Conservation (phyloP, 2,888 invertebrate genomes). For the Lymantria dispar region DNA sequence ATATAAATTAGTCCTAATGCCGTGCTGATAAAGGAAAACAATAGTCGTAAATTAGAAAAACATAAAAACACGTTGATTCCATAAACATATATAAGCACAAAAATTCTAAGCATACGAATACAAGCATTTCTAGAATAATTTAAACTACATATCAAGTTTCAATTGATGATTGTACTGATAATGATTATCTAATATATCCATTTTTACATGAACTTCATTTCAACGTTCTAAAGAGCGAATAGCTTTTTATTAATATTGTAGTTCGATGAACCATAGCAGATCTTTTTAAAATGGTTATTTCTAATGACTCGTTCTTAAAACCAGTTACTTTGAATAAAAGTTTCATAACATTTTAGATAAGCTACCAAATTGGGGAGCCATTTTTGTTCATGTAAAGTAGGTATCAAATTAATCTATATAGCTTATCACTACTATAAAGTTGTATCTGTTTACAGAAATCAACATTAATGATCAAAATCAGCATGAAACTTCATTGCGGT, state of each 20-base stretch:
- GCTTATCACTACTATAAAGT: conserved; percentile 25
- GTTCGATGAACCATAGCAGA: conserved; percentile 34
- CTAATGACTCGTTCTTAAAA: conserved; percentile 43
- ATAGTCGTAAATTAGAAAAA: conserved; percentile 24
- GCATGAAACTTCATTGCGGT: neutral
- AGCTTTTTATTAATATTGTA: conserved; percentile 4
- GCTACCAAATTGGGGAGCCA: conserved; percentile 28
- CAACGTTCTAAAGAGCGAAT: neutral
- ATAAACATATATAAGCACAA: conserved; percentile 9
- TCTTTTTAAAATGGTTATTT: conserved; percentile 35
- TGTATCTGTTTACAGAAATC: neutral
- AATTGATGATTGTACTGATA: conserved; percentile 55
- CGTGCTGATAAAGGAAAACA: conserved; percentile 17
- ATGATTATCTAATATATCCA: conserved; percentile 40
- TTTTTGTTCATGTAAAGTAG: conserved; percentile 26
- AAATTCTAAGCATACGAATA: conserved; percentile 32
- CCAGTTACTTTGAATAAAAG: conserved; percentile 36
- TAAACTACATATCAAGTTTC: conserved; percentile 55
- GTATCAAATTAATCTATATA: conserved; percentile 24
- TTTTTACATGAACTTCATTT: conserved; percentile 7
- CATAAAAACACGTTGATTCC: conserved; percentile 22
- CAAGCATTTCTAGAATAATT: conserved; percentile 23
- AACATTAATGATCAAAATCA: conserved; percentile 17
- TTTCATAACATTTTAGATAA: conserved; percentile 42
- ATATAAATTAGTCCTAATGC: conserved; percentile 11